Evolutionary conservation across 2,797 vertebrate species (phyloP), one percentile per base, ranked within the genome.

Genomic region (Falco cherrug): DNA sequence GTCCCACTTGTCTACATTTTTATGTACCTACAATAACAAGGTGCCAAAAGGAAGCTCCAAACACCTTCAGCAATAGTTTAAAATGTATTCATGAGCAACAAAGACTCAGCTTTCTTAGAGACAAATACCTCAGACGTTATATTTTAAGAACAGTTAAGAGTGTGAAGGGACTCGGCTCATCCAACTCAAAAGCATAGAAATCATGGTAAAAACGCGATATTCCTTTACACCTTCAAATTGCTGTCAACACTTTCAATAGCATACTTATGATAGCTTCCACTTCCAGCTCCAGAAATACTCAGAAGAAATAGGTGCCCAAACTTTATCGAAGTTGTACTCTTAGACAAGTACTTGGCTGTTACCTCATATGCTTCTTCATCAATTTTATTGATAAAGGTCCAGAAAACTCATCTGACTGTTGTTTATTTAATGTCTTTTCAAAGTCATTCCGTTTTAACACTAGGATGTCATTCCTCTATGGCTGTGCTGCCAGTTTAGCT

Each of bases 211-310:
- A 93, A 94, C 5, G 13, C 9, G n/a, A 73, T 86, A 87, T 70
- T 96, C 63, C 79, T 96, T 96, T 95, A 94, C 93, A 96, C 89
- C 92, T 95, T 96, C 90, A 78, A 74, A 92, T 82, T 6, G 16
- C 96, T 95, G 93, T 91, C 95, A 95, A 93, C 89, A 78, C 95
- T 85, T 95, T 28, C 87, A 88, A 75, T 75, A 74, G 57, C 39
- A 59, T 51, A 50, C 59, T 86, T 86, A 57, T 5, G 48, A 63
- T 83, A 86, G 83, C 78, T 92, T 95, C 90, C 78, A 89, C 63
- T 92, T 92, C 79, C 82, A 95, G 5, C 76, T 94, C 65, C 75
- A 89, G 84, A 96, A 91, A 93, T 89, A 89, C 43, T 78, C 73
- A 65, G 60, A 92, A 95, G 87, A 87, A 95, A 93, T 12, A 93